These are phyloP conservation scores for Synergus laeviventris DNA, from an alignment of 2,888 invertebrate genomes.

Conservation along the genomic window DNA sequence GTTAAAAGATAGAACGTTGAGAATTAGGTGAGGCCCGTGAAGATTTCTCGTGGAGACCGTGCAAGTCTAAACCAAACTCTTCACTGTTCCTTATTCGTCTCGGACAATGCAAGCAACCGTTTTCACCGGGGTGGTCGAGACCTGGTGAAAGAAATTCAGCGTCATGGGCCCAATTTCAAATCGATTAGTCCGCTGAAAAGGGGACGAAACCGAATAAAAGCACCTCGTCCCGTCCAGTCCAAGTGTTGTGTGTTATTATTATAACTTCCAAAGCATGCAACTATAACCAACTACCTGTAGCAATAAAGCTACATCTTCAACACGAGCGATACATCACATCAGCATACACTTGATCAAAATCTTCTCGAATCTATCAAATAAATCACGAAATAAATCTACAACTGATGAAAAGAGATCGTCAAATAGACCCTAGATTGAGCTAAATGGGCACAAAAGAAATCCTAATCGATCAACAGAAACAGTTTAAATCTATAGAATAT, in stretches of 20 bases:
- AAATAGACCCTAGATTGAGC: constrained; percentile 12
- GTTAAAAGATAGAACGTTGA: background rate
- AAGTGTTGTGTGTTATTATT: constrained; percentile 12
- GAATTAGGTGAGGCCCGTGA: constrained; percentile 17
- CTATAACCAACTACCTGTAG: background rate
- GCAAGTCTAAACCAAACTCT: constrained; percentile 30
- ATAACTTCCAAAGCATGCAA: background rate
- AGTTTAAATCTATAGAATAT: too few species aligned
- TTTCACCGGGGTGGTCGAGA: constrained; percentile 35
- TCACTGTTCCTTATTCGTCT: constrained; percentile 36
- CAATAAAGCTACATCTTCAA: background rate
- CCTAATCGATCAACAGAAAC: constrained; percentile 23
- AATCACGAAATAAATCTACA: constrained; percentile 17
- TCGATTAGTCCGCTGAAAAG: constrained; percentile 42
- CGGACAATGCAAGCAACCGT: constrained; percentile 35
- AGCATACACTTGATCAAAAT: background rate
- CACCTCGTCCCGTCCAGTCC: background rate
- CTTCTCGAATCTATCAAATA: background rate
- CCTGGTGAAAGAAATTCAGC: constrained; percentile 25
- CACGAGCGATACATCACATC: constrained; percentile 11
- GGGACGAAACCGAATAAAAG: constrained; percentile 24
- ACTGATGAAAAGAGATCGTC: constrained; percentile 20
- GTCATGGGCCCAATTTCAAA: constrained; percentile 45
- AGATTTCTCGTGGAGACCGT: constrained; percentile 18
- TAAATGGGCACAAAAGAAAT: constrained; percentile 8